Evolutionary conservation across 2,888 invertebrate species (phyloP).

Genomic region (Hyalella azteca): DNA sequence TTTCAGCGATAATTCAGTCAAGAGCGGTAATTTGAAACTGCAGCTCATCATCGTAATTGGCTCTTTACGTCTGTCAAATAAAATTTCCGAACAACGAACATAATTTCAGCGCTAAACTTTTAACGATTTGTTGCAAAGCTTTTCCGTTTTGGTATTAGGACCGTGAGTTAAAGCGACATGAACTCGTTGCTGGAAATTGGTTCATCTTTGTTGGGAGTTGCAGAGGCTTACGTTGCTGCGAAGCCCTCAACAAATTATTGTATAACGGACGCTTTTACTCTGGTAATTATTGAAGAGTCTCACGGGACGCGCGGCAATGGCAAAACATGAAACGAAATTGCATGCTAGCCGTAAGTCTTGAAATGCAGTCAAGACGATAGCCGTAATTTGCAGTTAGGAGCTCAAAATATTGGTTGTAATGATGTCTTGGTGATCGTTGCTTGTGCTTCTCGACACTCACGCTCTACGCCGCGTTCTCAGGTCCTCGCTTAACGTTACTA

Average conservation of each 20-base stretch:
- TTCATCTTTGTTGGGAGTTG: not conserved
- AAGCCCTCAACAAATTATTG: not conserved
- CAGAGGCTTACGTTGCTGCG: not conserved
- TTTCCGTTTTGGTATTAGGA: no score
- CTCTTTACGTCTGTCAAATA: no score
- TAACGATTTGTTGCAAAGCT: no score
- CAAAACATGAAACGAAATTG: conserved; percentile 13
- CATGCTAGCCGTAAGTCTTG: conserved; percentile 8
- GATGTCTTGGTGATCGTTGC: not conserved
- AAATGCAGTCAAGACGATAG: not conserved
- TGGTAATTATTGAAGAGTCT: conserved; percentile 1
- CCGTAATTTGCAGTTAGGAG: not conserved
- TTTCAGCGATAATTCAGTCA: no score
- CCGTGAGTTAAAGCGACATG: not conserved
- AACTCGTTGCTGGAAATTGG: not conserved
- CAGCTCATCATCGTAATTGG: no score
- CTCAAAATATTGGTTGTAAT: not conserved
- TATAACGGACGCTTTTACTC: not conserved
- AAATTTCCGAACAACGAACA: no score
- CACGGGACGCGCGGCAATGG: not conserved
- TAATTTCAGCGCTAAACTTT: no score
- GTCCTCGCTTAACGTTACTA: no score
- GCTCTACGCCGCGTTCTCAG: no score
- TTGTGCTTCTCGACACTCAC: no score
- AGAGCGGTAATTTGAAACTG: no score